Evolutionary conservation across 64 coral and sea anemone species (phyloP).

Genomic region (Actinia equina): DNA sequence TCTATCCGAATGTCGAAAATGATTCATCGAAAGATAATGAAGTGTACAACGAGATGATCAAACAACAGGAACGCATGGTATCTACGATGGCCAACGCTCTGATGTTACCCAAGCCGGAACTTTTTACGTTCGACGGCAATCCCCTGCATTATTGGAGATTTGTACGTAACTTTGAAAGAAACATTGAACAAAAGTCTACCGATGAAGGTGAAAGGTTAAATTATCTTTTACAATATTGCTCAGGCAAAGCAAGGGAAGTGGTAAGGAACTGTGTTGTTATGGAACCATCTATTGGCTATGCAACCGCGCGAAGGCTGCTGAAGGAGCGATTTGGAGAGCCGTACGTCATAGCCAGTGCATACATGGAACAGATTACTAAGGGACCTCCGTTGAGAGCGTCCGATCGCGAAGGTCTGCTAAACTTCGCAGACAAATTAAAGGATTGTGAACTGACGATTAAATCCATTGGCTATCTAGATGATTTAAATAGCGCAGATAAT

Average conservation of each 20-base stretch:
- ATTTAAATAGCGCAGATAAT: constrained; percentile 45
- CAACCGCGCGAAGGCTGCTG: constrained; percentile 32
- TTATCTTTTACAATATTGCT: too few species aligned
- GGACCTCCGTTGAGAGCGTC: constrained; percentile 24
- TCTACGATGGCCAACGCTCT: constrained; percentile 21
- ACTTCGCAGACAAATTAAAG: constrained; percentile 53
- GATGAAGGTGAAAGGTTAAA: constrained; percentile 51
- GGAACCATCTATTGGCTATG: constrained; percentile 47
- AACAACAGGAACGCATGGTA: neutral
- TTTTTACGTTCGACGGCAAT: too few species aligned
- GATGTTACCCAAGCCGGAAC: constrained; percentile 44
- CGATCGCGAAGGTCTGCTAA: constrained; percentile 21
- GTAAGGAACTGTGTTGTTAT: constrained; percentile 54
- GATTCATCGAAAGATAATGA: too few species aligned
- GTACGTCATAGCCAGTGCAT: constrained; percentile 31
- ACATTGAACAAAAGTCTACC: constrained; percentile 15
- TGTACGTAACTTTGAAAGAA: constrained; percentile 42
- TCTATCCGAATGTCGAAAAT: too few species aligned
- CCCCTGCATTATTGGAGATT: constrained; percentile 55
- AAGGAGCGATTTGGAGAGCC: constrained; percentile 67
- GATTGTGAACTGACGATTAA: neutral
- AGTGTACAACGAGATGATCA: too few species aligned
- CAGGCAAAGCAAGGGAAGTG: constrained; percentile 31
- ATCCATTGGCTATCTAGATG: constrained; percentile 41
- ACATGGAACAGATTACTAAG: constrained; percentile 40